phyloP scores from a whole-genome alignment of 2,113 vertebrate species.

The Pongo abelii region DNA sequence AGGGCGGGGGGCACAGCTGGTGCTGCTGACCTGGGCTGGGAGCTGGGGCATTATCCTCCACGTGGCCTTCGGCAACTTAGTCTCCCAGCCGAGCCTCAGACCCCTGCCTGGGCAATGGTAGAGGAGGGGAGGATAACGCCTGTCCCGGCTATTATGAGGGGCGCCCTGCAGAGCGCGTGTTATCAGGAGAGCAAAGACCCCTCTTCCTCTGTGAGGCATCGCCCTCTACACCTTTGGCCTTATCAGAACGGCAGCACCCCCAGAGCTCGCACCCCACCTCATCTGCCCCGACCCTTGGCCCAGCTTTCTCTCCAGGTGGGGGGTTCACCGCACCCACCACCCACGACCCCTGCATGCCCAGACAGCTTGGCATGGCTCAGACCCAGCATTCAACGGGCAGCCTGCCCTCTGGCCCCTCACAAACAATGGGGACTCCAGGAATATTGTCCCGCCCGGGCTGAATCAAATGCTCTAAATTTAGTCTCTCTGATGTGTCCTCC shows the following conservation, averaged over 20 bases:
- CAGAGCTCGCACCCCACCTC: too few species aligned
- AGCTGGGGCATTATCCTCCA: fast-evolving
- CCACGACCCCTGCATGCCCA: conserved; percentile 51
- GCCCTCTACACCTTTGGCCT: background rate
- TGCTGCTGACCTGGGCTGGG: background rate
- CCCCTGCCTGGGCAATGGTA: background rate
- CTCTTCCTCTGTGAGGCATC: fast-evolving
- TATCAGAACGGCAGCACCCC: background rate
- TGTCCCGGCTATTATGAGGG: background rate
- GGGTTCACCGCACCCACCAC: background rate
- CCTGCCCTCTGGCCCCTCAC: conserved; percentile 85
- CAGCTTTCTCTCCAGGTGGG: background rate
- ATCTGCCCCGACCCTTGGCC: background rate
- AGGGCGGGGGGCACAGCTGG: background rate
- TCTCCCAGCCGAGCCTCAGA: background rate
- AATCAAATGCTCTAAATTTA: conserved; percentile 89
- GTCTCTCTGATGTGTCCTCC: conserved; percentile 84
- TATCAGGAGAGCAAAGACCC: background rate
- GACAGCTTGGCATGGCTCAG: conserved; percentile 85
- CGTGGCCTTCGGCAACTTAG: background rate
- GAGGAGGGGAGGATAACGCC: background rate
- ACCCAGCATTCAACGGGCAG: conserved; percentile 82
- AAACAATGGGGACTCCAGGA: conserved; percentile 88
- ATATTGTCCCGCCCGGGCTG: conserved; percentile 83
- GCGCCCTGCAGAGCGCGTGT: background rate